Conservation (phyloP, 2,888 invertebrate species). For the Caenorhabditis sp. region DNA sequence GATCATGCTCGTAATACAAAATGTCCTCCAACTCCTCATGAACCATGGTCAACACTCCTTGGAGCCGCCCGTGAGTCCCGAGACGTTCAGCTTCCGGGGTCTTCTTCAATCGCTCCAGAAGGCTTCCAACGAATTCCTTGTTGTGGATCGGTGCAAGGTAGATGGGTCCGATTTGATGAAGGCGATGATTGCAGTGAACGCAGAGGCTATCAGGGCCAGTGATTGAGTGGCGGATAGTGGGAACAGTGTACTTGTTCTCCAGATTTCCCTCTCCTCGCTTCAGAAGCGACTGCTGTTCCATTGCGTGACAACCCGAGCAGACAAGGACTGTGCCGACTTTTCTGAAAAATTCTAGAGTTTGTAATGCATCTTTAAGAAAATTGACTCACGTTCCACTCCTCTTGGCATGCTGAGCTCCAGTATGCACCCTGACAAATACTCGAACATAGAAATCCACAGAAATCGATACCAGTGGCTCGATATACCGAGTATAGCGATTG, state of each 20-base stretch:
- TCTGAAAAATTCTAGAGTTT: slow-evolving; percentile 84
- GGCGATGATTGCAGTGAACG: slow-evolving; percentile 74
- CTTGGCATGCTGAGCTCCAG: slow-evolving; percentile 92
- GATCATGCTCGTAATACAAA: slow-evolving; percentile 91
- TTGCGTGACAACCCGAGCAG: slow-evolving; percentile 93
- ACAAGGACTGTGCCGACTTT: slow-evolving; percentile 93
- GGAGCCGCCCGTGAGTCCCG: slow-evolving; percentile 89
- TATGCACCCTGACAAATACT: slow-evolving; percentile 91
- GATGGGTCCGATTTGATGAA: slow-evolving; percentile 93
- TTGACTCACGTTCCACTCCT: slow-evolving; percentile 88
- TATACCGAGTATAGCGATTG: slow-evolving; percentile 93
- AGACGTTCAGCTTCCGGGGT: slow-evolving; percentile 85
- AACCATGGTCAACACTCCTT: slow-evolving; percentile 90
- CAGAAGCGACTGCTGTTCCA: slow-evolving; percentile 90
- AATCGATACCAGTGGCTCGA: slow-evolving; percentile 92
- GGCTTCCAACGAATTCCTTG: slow-evolving; percentile 88
- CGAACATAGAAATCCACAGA: slow-evolving; percentile 97
- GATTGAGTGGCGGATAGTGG: slow-evolving; percentile 39
- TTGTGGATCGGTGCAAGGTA: slow-evolving; percentile 94
- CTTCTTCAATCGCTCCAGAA: slow-evolving; percentile 85
- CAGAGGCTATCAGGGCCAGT: slow-evolving; percentile 69
- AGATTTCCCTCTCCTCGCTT: slow-evolving; percentile 45
- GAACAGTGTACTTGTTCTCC: slow-evolving; percentile 48
- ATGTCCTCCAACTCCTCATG: slow-evolving; percentile 88
- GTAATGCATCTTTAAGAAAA: background rate